Percentiles rank a stretch among this genome's conserved stretches.
Conservation (phyloP, 2,113 vertebrate species). For the Rutilus rutilus region DNA sequence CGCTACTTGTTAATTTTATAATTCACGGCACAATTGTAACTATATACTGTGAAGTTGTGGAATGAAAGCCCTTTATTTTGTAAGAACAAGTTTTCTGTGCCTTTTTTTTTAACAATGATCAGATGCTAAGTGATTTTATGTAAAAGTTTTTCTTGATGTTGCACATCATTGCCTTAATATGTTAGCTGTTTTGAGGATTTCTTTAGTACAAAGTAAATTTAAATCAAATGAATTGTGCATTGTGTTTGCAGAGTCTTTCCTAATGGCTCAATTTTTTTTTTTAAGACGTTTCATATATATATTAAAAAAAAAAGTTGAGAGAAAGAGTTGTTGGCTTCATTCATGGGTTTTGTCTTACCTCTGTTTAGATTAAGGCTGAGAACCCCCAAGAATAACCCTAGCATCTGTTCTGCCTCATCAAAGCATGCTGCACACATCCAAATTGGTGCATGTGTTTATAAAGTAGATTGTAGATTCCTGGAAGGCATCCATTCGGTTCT, state of each 20-base stretch:
- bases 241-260: not conserved
- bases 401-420: conserved; percentile 15
- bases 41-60: not conserved
- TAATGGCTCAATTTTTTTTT: not conserved
- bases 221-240: not conserved
- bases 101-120: not conserved
- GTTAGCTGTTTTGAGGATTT: not conserved
- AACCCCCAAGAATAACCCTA: not conserved
- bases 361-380: conserved; percentile 9
- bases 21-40: not conserved
- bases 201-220: not conserved
- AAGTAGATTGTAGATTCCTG: not conserved
- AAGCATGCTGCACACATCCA: conserved; percentile 8
- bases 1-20: not conserved
- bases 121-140: not conserved
- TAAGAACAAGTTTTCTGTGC: not conserved
- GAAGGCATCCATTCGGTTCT: not conserved
- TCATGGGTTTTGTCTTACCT: conserved; percentile 32
- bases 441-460: not conserved
- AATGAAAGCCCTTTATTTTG: not conserved
- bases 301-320: not conserved
- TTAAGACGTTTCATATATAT: not conserved
- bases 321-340: not conserved
- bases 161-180: not conserved
- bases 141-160: not conserved